Conservation (phyloP, 2,888 invertebrate genomes). For the Acronicta aceris region DNA sequence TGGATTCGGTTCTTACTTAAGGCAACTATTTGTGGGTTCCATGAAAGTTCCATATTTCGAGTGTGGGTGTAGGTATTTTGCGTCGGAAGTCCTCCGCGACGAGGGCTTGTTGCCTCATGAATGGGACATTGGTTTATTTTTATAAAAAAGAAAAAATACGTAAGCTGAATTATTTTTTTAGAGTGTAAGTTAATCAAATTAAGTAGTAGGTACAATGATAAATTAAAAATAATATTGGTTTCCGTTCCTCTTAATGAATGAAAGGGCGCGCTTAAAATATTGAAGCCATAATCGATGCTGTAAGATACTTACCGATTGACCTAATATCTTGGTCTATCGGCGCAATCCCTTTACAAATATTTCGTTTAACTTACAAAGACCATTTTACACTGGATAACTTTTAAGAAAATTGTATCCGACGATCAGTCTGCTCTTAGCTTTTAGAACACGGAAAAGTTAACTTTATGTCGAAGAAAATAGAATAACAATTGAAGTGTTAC, state of each 20-base stretch:
- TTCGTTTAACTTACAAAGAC: slow-evolving; percentile 8
- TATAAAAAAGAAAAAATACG: not conserved
- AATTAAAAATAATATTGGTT: slow-evolving; percentile 3
- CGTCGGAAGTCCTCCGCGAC: no score
- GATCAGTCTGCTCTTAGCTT: slow-evolving; percentile 11
- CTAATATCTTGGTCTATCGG: slow-evolving; percentile 29
- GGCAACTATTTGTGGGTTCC: no score
- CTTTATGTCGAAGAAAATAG: slow-evolving; percentile 2
- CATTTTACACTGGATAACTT: slow-evolving; percentile 34
- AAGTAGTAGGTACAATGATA: not conserved
- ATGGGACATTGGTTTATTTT: no score
- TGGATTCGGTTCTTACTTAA: no score
- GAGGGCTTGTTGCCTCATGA: no score
- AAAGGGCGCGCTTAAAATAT: slow-evolving; percentile 36
- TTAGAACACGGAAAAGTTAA: slow-evolving; percentile 7
- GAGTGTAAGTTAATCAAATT: not conserved
- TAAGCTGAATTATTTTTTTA: slow-evolving; percentile 49
- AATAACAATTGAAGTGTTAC: slow-evolving; percentile 14
- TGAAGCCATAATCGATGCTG: slow-evolving; percentile 30
- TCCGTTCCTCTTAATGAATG: slow-evolving; percentile 21
- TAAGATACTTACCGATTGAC: slow-evolving; percentile 32
- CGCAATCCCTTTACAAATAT: slow-evolving; percentile 12
- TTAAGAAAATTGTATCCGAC: slow-evolving; percentile 33
- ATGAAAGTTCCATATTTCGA: no score
- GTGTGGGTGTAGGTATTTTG: no score